Base-by-base conservation (phyloP, 2,113 vertebrate species). In the Pluvianellus socialis region DNA sequence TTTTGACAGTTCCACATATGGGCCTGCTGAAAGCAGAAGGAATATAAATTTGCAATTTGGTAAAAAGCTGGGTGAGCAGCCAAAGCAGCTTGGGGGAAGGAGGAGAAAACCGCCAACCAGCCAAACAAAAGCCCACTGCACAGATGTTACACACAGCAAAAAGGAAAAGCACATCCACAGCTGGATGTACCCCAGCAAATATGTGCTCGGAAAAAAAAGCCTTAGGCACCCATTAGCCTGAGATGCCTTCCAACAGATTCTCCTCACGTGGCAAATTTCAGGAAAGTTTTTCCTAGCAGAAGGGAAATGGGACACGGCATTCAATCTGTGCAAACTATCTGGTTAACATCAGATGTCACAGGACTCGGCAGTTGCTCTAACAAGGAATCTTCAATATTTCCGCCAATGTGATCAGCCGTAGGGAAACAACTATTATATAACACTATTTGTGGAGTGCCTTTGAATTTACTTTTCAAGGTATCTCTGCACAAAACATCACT, bases 1-100 rank as follows among this genome's bases (percentile, higher is more conserved):
- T 94, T 97, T 97, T 98, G 93, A 98, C 96, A 94, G 93, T 53
- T 95, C 86, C 79, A 92, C 96, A 94, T 92, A 96, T 70, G 88
- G 86, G 79, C 71, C 88, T 94, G 92, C 79, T 6, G 55, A 95
- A 96, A 97, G 96, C 94, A 95, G 93, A 88, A 97, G 93, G 91
- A 95, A 98, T 92, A 95, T 90, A 96, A 96, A 94, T 96, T 52
- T 83, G 55, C 94, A 74, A 68, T 92, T 96, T 96, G 96, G 95
- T 93, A 83, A 97, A 97, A 91, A 95, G 91, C 95, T 94, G 91
- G 89, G 86, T 96, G 83, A 95, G 96, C 91, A 96, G 96, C 91
- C 91, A 98, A 96, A 92, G 71, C 82, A 94, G 95, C 66, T 86
- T 76, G 80, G 74, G 72, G 92, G 74, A 97, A 97, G 77, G 86